Evolutionary conservation across 2,113 vertebrate species (phyloP), one percentile per base, ranked within the genome.

Genomic region (Falcunculus frontatus): DNA sequence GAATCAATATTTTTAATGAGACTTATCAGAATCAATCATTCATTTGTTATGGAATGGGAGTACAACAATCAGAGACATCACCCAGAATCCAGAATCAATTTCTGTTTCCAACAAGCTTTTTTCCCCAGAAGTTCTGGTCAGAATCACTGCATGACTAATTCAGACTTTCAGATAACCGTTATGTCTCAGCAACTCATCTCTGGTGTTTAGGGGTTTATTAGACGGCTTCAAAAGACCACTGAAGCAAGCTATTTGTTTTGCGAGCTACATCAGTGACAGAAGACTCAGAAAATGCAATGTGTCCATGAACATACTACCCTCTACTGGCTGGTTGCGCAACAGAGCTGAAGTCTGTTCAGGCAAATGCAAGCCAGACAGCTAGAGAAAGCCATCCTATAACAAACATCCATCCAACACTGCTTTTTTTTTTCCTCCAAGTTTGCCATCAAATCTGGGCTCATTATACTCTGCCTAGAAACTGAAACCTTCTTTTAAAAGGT

Each of bases 251-350:
- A 63, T 39, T 44, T 62, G 63, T 11, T 70, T 25, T n/a, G n/a
- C 35, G 19, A 67, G 35, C 41, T 41, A 12, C 30, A 22, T 26
- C 39, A 52, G 30, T 27, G 35, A 83, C 33, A 26, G 55, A 41
- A 50, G 30, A 79, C 21, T 59, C 12, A 0, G 53, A 14, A 18
- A 67, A 44, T 0, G 7, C 37, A 13, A 6, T 1, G 13, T 87
- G 42, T 78, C 50, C 41, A 20, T 21, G 74, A 89, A 15, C 60
- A 85, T 10, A 44, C 75, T 63, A 62, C 87, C 67, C 75, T 90
- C 90, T 94, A 9, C 63, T 4, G 68, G 79, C 68, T 37, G 59
- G 9, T 0, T 37, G 42, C 39, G 10, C 1, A 4, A 50, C 8
- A 47, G 20, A 13, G 9, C 1, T n/a, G 44, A 64, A 60, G 4